Conservation (phyloP, 2,797 vertebrate species). For the Enoplosus armatus region DNA sequence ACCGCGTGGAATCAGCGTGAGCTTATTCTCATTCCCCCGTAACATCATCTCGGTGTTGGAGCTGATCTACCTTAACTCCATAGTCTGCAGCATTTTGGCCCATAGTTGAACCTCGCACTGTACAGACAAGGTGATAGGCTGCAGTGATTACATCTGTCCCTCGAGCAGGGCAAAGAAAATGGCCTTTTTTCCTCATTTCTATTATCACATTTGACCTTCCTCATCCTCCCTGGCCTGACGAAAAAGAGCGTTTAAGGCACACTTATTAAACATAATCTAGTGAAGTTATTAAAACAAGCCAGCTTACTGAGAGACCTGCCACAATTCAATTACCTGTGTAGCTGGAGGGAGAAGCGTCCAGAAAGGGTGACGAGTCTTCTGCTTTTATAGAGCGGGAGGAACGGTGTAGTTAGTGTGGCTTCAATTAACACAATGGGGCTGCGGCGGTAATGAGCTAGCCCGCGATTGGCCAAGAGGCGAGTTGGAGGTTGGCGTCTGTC, state of each 20-base stretch:
- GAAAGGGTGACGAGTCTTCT: slow-evolving; percentile 77
- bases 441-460: slow-evolving; percentile 80
- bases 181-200: slow-evolving; percentile 80
- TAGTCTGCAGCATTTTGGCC: slow-evolving; percentile 51
- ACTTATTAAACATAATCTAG: slow-evolving; percentile 89
- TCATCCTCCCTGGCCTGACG: slow-evolving; percentile 79
- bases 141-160: slow-evolving; percentile 82
- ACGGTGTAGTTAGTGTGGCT: slow-evolving; percentile 81
- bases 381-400: slow-evolving; percentile 80
- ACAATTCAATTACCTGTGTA: slow-evolving; percentile 90
- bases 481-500: slow-evolving; percentile 72
- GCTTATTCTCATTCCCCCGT: background rate
- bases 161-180: slow-evolving; percentile 69
- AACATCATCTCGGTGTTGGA: background rate
- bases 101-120: slow-evolving; percentile 68
- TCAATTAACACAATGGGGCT: slow-evolving; percentile 87
- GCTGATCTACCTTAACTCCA: slow-evolving; percentile 26
- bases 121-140: slow-evolving; percentile 63
- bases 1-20: slow-evolving; percentile 20
- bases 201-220: slow-evolving; percentile 86
- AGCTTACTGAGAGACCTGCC: slow-evolving; percentile 85
- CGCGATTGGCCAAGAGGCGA: slow-evolving; percentile 77
- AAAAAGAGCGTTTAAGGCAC: slow-evolving; percentile 85
- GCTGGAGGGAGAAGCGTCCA: slow-evolving; percentile 82
- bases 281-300: slow-evolving; percentile 90